Evolutionary conservation across 1,140 invertebrate species (phyloP).

Genomic region (Trichonephila clavata): DNA sequence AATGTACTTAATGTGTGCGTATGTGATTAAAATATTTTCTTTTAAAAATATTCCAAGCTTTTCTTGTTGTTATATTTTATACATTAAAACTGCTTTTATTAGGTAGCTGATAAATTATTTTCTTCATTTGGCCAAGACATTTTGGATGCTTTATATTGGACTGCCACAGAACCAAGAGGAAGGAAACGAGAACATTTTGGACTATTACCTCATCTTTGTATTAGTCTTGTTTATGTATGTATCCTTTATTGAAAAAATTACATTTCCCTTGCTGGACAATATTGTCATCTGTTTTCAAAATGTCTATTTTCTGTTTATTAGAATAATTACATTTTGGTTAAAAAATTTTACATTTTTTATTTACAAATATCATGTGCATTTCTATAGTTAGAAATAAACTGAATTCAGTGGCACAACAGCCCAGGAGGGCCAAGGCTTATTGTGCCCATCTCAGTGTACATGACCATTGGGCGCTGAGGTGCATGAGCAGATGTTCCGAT

Average conservation of each 20-base stretch:
- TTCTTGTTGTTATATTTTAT: too few species aligned
- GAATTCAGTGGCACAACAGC: too few species aligned
- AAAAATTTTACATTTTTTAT: background rate
- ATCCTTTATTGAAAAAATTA: conserved; percentile 86
- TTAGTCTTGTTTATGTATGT: conserved; percentile 96
- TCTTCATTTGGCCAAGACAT: conserved; percentile 99
- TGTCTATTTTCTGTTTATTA: background rate
- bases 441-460: too few species aligned
- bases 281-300: background rate
- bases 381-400: too few species aligned
- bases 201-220: conserved; percentile 91
- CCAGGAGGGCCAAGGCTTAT: too few species aligned
- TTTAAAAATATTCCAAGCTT: too few species aligned
- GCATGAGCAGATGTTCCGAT: too few species aligned
- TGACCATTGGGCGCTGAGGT: too few species aligned
- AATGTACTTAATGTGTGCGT: too few species aligned
- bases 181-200: conserved; percentile 89
- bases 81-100: conserved; percentile 53
- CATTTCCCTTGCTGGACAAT: background rate
- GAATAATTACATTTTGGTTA: background rate
- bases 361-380: too few species aligned
- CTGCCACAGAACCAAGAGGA: conserved; percentile 94
- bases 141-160: conserved; percentile 98
- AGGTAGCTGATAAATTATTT: conserved; percentile 94
- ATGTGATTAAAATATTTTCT: too few species aligned